phyloP scores from a whole-genome alignment of 2,113 vertebrate genomes.

The Leptosomus discolor region DNA sequence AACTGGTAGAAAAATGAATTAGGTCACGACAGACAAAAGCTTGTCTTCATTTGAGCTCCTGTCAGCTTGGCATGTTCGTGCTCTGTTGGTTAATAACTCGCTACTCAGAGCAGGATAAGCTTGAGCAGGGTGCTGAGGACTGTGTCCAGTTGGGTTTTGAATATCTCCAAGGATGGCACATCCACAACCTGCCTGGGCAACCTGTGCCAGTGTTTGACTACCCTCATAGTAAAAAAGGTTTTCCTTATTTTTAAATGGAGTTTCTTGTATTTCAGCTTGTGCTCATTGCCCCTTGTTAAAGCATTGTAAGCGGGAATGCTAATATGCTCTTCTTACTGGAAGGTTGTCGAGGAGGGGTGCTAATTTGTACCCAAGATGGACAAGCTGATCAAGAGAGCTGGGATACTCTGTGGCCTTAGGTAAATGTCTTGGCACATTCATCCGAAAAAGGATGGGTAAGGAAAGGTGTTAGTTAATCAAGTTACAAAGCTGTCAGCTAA shows the following conservation, averaged over 20 bases:
- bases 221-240: neutral
- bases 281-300: neutral
- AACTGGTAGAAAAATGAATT: neutral
- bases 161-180: neutral
- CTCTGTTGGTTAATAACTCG: too few species aligned
- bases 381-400: neutral
- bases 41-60: neutral
- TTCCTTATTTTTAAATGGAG: neutral
- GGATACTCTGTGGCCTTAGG: neutral
- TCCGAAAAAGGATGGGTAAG: neutral
- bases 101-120: too few species aligned
- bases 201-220: neutral
- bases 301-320: neutral
- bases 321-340: neutral
- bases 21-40: neutral
- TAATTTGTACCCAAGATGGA: neutral
- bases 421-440: neutral
- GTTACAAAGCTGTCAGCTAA: neutral
- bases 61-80: neutral
- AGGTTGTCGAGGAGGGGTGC: neutral
- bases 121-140: too few species aligned
- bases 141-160: neutral
- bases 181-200: neutral
- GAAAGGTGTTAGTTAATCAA: neutral
- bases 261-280: neutral